These are phyloP conservation scores for Watsonalla cultraria DNA, from an alignment of 2,888 invertebrate genomes.

Conservation along the genomic window DNA sequence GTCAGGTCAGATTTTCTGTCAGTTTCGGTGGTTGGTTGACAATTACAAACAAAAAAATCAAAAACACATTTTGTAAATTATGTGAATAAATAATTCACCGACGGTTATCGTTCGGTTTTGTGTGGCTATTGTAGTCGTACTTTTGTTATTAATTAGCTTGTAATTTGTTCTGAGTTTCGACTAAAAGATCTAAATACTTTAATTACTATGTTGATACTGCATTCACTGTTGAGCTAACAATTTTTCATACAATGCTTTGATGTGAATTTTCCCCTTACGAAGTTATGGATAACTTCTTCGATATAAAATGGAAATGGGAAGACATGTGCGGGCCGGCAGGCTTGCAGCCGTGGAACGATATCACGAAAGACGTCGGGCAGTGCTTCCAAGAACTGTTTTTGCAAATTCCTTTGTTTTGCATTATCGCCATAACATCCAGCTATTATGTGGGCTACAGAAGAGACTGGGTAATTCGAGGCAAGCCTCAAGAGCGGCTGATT, in stretches of 20 bases:
- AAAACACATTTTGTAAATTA: too few species aligned
- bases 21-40: too few species aligned
- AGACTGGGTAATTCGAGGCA: conserved; percentile 80
- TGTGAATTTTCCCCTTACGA: background rate
- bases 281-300: conserved; percentile 33
- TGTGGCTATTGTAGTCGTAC: too few species aligned
- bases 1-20: too few species aligned
- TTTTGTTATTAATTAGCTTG: too few species aligned
- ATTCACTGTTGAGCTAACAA: background rate
- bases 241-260: background rate
- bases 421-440: conserved; percentile 88
- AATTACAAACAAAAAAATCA: too few species aligned
- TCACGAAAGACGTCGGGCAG: conserved; percentile 85
- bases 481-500: conserved; percentile 80
- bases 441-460: conserved; percentile 87
- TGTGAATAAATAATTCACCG: too few species aligned
- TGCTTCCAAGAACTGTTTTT: conserved; percentile 93
- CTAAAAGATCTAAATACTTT: too few species aligned
- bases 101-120: too few species aligned
- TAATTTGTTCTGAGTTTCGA: too few species aligned
- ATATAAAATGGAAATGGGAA: conserved; percentile 83
- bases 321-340: conserved; percentile 87
- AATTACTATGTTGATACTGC: too few species aligned
- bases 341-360: conserved; percentile 83
- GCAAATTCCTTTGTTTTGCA: conserved; percentile 84